Evolutionary conservation across 2,888 invertebrate genomes (phyloP).

Genomic region (Antheraea yamamai): DNA sequence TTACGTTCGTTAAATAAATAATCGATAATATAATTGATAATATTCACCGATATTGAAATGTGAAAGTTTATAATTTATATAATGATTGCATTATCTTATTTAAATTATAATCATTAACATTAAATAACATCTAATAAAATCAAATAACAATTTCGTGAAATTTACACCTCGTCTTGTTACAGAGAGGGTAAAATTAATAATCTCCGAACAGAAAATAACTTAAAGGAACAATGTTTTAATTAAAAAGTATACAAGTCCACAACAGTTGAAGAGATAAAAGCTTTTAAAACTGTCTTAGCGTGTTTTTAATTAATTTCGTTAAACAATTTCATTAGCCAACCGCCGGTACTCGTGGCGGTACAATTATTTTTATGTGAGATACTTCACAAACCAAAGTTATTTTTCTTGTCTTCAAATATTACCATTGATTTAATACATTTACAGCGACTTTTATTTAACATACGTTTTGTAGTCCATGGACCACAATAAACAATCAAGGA

Average conservation of each 20-base stretch:
- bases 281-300: slow-evolving; percentile 19
- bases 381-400: not conserved
- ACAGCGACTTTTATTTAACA: not conserved
- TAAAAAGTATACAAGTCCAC: slow-evolving; percentile 10
- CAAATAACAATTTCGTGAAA: not conserved
- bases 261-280: slow-evolving; percentile 17
- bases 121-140: not conserved
- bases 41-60: too few species aligned
- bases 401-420: not conserved
- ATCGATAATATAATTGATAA: too few species aligned
- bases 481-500: too few species aligned
- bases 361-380: not conserved
- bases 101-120: too few species aligned
- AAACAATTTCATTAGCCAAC: slow-evolving; percentile 18
- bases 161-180: not conserved
- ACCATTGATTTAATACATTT: not conserved
- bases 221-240: slow-evolving; percentile 13
- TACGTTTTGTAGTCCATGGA: too few species aligned
- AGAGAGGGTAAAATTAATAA: not conserved
- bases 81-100: too few species aligned
- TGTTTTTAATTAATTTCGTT: slow-evolving; percentile 30
- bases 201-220: slow-evolving; percentile 4
- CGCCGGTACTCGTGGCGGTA: not conserved
- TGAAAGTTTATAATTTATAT: too few species aligned
- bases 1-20: too few species aligned